Percentiles rank a stretch among this genome's conserved stretches.
Conservation (phyloP, 2,113 vertebrate species). For the Platichthys flesus region DNA sequence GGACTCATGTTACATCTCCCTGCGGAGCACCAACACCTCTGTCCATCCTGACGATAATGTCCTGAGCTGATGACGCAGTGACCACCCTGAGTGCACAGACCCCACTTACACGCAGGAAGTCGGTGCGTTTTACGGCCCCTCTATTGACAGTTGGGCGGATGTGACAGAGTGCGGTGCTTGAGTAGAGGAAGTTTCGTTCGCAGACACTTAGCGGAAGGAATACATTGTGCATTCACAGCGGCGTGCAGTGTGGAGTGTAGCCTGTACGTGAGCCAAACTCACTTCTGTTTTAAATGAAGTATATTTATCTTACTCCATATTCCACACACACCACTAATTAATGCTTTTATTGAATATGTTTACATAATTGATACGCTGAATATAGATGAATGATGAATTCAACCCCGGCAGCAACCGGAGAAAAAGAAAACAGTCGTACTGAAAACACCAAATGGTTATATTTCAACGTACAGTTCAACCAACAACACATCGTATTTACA, state of each 20-base stretch:
- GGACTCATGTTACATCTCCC: not conserved
- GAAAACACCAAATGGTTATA: constrained; percentile 60
- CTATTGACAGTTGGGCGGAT: constrained; percentile 32
- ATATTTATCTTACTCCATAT: no score
- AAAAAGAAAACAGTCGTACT: constrained; percentile 7
- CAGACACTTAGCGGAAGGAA: constrained; percentile 26
- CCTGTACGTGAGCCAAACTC: not conserved
- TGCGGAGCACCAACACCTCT: constrained; percentile 5
- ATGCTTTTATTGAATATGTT: not conserved
- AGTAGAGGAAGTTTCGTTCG: constrained; percentile 46
- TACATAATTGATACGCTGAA: not conserved
- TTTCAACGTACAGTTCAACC: constrained; percentile 49
- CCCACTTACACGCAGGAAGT: constrained; percentile 51
- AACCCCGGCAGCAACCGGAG: constrained; percentile 22
- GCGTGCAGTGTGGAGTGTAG: not conserved
- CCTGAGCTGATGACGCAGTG: constrained; percentile 6
- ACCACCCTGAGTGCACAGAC: constrained; percentile 36
- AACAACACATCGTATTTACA: constrained; percentile 79
- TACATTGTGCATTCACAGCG: constrained; percentile 16
- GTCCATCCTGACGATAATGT: not conserved
- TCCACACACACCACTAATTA: not conserved
- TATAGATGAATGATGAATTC: not conserved
- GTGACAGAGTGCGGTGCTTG: constrained; percentile 46
- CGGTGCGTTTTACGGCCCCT: constrained; percentile 20
- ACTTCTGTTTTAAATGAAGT: no score